These are phyloP conservation scores for Ylistrum balloti DNA, from an alignment of 1,140 invertebrate species.

Conservation along the genomic window DNA sequence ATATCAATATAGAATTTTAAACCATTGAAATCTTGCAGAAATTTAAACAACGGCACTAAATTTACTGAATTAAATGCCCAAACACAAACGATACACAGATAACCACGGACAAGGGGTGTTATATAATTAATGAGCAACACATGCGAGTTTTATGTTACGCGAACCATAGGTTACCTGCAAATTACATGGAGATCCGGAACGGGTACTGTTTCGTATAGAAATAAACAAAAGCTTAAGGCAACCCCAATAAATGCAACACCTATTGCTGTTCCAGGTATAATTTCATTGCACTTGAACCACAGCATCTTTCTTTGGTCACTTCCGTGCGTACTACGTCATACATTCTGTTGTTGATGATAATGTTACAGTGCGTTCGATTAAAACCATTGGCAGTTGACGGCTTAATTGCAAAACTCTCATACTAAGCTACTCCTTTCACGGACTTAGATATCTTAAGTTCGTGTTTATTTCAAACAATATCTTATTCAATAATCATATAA, in stretches of 20 bases:
- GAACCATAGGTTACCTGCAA: neutral
- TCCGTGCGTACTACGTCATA: constrained; percentile 14
- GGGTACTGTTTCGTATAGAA: neutral
- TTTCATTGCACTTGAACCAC: constrained; percentile 24
- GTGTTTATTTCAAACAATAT: too few relatives aligned
- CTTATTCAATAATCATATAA: too few relatives aligned
- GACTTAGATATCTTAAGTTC: too few relatives aligned
- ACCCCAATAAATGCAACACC: neutral
- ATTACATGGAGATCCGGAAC: constrained; percentile 33
- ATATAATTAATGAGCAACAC: neutral
- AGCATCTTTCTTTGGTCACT: neutral
- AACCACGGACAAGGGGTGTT: neutral
- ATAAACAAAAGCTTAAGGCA: neutral
- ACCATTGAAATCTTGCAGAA: too few relatives aligned
- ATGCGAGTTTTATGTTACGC: neutral
- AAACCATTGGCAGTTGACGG: neutral
- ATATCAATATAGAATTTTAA: too few relatives aligned
- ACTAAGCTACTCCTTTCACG: too few relatives aligned
- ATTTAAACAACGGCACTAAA: too few relatives aligned
- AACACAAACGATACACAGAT: too few relatives aligned
- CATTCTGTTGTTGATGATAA: neutral
- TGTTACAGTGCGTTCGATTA: neutral
- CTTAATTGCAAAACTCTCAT: too few relatives aligned
- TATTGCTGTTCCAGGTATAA: constrained; percentile 21
- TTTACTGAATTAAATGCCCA: too few relatives aligned